These are phyloP conservation scores for Daboia siamensis DNA, from an alignment of 2,113 vertebrate genomes.

Conservation along the genomic window DNA sequence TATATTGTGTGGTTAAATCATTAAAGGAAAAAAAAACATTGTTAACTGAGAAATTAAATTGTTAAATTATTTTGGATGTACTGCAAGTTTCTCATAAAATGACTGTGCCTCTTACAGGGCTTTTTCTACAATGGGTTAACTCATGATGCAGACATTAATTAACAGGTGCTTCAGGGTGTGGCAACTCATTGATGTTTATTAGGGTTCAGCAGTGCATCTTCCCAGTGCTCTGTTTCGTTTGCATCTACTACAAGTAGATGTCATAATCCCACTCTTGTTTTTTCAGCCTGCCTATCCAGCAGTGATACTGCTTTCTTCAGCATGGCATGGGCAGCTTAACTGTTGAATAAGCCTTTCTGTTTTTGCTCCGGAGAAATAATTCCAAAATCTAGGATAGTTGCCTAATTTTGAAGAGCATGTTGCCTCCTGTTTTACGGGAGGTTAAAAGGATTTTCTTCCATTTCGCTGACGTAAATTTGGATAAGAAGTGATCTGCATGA, in stretches of 20 bases:
- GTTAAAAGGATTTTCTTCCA: slow-evolving; percentile 2
- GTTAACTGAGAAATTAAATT: slow-evolving; percentile 4
- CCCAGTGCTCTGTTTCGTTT: slow-evolving; percentile 8
- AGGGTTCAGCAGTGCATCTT: slow-evolving; percentile 44
- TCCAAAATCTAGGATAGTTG: not conserved
- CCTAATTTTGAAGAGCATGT: slow-evolving; percentile 5
- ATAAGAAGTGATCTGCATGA: not conserved
- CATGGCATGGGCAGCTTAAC: not conserved
- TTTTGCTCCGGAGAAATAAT: accelerated
- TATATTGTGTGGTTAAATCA: accelerated
- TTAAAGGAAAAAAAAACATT: accelerated
- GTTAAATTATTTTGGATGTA: not conserved
- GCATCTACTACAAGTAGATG: not conserved
- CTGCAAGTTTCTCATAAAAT: slow-evolving; percentile 29
- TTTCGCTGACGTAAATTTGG: not conserved
- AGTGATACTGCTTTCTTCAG: not conserved
- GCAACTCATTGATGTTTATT: slow-evolving; percentile 42
- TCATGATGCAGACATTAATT: slow-evolving; percentile 47
- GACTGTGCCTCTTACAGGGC: slow-evolving; percentile 26
- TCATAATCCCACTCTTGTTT: not conserved
- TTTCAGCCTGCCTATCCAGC: not conserved
- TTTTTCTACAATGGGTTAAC: slow-evolving; percentile 48
- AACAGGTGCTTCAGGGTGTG: slow-evolving; percentile 61
- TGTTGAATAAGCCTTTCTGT: accelerated
- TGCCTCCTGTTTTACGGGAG: not conserved